Base-by-base conservation (phyloP, 1,140 invertebrate genomes). In the Paramacrobiotus metropolitanus region DNA sequence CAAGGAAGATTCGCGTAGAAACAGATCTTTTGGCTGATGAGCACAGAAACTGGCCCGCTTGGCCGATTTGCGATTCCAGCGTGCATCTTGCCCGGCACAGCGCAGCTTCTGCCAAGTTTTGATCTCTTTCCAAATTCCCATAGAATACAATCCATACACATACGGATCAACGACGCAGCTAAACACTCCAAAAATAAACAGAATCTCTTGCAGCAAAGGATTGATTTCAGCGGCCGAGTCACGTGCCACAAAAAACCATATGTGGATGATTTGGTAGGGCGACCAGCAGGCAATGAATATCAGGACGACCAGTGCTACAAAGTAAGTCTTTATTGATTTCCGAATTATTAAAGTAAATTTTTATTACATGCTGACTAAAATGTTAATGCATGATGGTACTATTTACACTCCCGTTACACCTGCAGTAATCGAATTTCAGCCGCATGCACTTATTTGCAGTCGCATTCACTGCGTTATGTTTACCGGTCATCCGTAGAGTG, bases 81-180 rank as follows among this genome's bases (percentile, higher is more conserved):
- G n/a, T n/a, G n/a, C n/a, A n/a, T n/a, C n/a, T n/a, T n/a, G n/a
- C n/a, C n/a, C n/a, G n/a, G n/a, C n/a, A n/a, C n/a, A n/a, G n/a
- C n/a, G n/a, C n/a, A n/a, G n/a, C n/a, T n/a, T n/a, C n/a, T n/a
- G n/a, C n/a, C n/a, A n/a, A n/a, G n/a, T n/a, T 55, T 55, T 24
- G 15, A 55, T 28, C 48, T 55, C 48, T 9, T 55, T 55, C 48
- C 48, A 55, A 4, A 55, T 15, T 18, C 48, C 48, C 48, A 55
- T 55, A 24, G 15, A 18, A 24, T 55, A 55, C 4, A 55, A 24
- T 28, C 48, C 48, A 24, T 55, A 55, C 9, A 55, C 48, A 28
- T 55, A 55, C 4, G 48, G 48, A 24, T 55, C 48, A 24, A 55
- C 48, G 4, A 55, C 48, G 24, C 48, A 55, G 48, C 48, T 55